Base-by-base conservation (phyloP, 1,140 invertebrate species). In the Papilio helenus region DNA sequence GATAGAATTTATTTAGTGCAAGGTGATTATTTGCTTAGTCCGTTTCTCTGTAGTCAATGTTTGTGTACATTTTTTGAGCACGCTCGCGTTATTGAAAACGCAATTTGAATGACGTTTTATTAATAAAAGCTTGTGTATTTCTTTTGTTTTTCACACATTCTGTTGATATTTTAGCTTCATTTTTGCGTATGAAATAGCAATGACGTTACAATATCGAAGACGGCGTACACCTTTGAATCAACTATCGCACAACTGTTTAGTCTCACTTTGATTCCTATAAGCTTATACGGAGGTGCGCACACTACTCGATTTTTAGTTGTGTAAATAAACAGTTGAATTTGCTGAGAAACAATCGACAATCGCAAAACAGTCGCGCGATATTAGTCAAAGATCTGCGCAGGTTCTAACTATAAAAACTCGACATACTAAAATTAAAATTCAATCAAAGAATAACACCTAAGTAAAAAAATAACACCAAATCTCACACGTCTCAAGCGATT, bases 401-500 rank as follows among this genome's bases (percentile, higher is more conserved):
- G n/a, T 5, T 34, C 34, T 3, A 34, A 34, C 3, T 46, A 46
- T 12, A 1, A 12, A 46, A 12, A 46, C 44, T 46, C 9, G 1
- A 46, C 23, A n/a, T 12, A 61, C 3, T 12, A 61, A 79, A 46
- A 58, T 29, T 23, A n/a, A 55, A 49, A 76, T 76, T 76, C 18
- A 34, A 18, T 46, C n/a, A 76, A 20, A 76, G 49, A 58, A 34
- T 61, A n/a, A n/a, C n/a, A 65, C 46, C 2, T 1, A 79, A 42
- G 18, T 34, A 49, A 39, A 79, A 61, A 71, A 82, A 82, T 81
- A 58, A 72, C 72, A 51, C 79, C 82, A 81, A 86, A 87, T 84
- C 81, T 82, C 85, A 83, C 29, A 79, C 82, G 79, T 84, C 83
- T 84, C 81, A 81, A 80, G 84, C 85, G 86, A 86, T 87, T 84